Percentiles rank a stretch among this genome's conserved stretches.
phyloP scores from a whole-genome alignment of 2,888 invertebrate genomes.

The Sphaeridia pumilis region DNA sequence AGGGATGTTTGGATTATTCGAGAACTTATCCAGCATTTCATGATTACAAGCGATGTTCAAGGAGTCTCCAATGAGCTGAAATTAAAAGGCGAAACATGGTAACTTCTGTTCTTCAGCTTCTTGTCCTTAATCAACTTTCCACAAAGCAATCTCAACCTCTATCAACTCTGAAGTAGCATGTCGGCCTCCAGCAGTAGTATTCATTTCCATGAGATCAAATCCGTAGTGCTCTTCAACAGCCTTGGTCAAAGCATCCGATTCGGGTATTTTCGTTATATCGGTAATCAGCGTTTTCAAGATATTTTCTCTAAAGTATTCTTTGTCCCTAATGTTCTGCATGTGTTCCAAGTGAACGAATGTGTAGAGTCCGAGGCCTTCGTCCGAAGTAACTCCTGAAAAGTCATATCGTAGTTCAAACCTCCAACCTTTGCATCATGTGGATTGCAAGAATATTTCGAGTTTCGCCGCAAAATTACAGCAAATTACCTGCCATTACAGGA shows the following conservation, averaged over 20 bases:
- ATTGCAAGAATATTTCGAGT: too few species aligned
- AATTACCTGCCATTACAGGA: conserved; percentile 30
- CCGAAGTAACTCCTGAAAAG: conserved; percentile 4
- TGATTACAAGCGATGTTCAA: conserved; percentile 23
- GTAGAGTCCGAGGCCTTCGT: conserved; percentile 24
- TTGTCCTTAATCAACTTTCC: too few species aligned
- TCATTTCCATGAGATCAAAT: conserved; percentile 28
- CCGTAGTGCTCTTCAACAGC: conserved; percentile 31
- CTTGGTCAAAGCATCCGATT: conserved; percentile 24
- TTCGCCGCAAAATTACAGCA: too few species aligned
- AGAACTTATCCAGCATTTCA: conserved; percentile 29
- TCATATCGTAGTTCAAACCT: too few species aligned
- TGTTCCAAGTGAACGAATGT: conserved; percentile 17
- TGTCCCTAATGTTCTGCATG: conserved; percentile 26
- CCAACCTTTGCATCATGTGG: too few species aligned
- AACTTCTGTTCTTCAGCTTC: background rate
- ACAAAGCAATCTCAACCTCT: conserved; percentile 15
- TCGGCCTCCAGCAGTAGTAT: conserved; percentile 20
- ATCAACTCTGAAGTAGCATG: conserved; percentile 21
- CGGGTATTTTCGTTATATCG: conserved; percentile 17
- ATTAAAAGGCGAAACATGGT: background rate
- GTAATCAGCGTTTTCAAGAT: conserved; percentile 26
- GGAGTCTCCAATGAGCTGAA: conserved; percentile 25
- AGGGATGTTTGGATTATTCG: conserved; percentile 14
- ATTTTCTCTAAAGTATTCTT: conserved; percentile 24